Evolutionary conservation across 2,113 vertebrate genomes (phyloP), one percentile per base, ranked within the genome.

Genomic region (Bubo blakistoni): DNA sequence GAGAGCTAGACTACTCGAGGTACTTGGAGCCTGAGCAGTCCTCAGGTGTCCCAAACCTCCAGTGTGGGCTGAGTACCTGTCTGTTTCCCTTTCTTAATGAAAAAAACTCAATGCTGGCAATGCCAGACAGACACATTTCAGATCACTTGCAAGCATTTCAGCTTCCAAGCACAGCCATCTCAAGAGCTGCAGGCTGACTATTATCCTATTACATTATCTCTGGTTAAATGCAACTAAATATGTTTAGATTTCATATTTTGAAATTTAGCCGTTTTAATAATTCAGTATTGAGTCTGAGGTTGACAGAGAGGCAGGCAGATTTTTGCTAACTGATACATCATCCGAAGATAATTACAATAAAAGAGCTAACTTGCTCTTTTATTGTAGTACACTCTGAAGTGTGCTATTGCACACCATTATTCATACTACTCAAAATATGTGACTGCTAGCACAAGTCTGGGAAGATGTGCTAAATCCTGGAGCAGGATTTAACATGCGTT

Each of bases 381-480:
- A 8, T 6, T 67, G 49, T 27, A 34, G 26, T 21, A 16, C 27
- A 19, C n/a, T 86, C 42, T 47, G 83, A 62, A 49, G 59, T 7
- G 0, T 69, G 57, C 15, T 46, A 16, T 46, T 59, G 55, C 34
- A 44, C 25, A 10, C 49, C 4, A 0, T 27, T 78, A 11, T 27
- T 88, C 18, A 1, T 19, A 1, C 22, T 25, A 1, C 27, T 83
- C 38, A 7, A 0, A 2, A 8, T 20, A 65, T 1, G 5, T 7
- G 15, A 13, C 21, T 67, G n/a, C n/a, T 47, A 20, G 52, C 44
- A 29, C 30, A 32, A 4, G 16, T 25, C 49, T 79, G 57, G 42
- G 46, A 73, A 44, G 30, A 9, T 42, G 15, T 47, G 25, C 38
- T 38, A n/a, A 36, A 38, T 57, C 29, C 70, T 62, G n/a, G 11